These are phyloP conservation scores for Drosophila micromelanica DNA, from an alignment of 1,140 invertebrate species.

Conservation along the genomic window DNA sequence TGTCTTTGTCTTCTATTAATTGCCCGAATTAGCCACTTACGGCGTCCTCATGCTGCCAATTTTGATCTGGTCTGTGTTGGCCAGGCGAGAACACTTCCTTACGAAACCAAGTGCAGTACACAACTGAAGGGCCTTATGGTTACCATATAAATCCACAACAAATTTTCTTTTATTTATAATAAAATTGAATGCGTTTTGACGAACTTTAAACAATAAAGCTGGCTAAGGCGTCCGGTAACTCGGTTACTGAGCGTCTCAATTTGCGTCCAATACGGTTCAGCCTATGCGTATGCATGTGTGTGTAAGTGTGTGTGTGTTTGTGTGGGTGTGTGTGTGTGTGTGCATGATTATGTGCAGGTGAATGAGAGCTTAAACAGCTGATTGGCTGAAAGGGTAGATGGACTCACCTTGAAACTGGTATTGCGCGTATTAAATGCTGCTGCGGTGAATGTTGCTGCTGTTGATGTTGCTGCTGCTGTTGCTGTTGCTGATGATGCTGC, in stretches of 20 bases:
- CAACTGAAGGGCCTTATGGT: constrained; percentile 28
- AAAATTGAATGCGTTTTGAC: constrained; percentile 15
- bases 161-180: constrained; percentile 33
- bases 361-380: constrained; percentile 29
- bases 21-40: constrained; percentile 16
- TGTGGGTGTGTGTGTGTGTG: constrained; percentile 8
- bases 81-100: constrained; percentile 28
- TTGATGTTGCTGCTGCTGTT: constrained; percentile 44
- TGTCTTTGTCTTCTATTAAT: too few species aligned
- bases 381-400: constrained; percentile 18
- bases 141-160: constrained; percentile 1
- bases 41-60: constrained; percentile 3
- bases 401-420: constrained; percentile 82
- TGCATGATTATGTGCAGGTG: constrained; percentile 18
- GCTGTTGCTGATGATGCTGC: constrained; percentile 63
- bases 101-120: constrained; percentile 19
- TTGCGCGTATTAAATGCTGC: constrained; percentile 80
- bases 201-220: constrained; percentile 25
- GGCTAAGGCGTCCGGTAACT: constrained; percentile 12
- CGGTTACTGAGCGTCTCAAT: constrained; percentile 21
- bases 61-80: not conserved
- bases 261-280: constrained; percentile 12
- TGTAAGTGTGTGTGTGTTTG: constrained; percentile 11
- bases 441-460: constrained; percentile 73
- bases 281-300: constrained; percentile 4